A percentile compares a stretch with the other conserved stretches of the same genome.
Conservation (phyloP, 2,888 invertebrate species). For the Drosophila longiperda region DNA sequence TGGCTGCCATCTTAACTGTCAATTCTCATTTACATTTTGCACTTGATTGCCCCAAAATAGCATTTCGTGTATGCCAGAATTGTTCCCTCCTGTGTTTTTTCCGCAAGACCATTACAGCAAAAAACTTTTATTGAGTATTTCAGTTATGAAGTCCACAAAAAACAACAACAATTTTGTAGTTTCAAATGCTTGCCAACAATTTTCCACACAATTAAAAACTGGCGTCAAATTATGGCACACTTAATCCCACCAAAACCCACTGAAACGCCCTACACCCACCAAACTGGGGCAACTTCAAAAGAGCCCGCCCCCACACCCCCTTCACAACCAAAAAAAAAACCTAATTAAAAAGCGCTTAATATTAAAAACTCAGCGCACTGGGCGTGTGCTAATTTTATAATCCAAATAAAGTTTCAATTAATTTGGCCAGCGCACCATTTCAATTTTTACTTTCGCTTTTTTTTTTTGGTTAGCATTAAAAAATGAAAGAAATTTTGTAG, state of each 20-base stretch:
- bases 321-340: slow-evolving; percentile 42
- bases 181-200: slow-evolving; percentile 54
- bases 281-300: slow-evolving; percentile 45
- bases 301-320: not conserved
- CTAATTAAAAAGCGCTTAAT: slow-evolving; percentile 78
- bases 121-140: slow-evolving; percentile 66
- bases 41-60: slow-evolving; percentile 59
- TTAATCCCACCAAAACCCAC: slow-evolving; percentile 29
- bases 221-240: slow-evolving; percentile 67
- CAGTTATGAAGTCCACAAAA: slow-evolving; percentile 19
- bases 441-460: slow-evolving; percentile 10
- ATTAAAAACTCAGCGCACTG: slow-evolving; percentile 49
- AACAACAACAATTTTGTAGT: slow-evolving; percentile 34
- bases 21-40: slow-evolving; percentile 74
- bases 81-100: slow-evolving; percentile 9
- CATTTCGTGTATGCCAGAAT: slow-evolving; percentile 30
- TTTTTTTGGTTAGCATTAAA: slow-evolving; percentile 15
- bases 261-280: not conserved
- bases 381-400: slow-evolving; percentile 77
- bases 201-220: slow-evolving; percentile 72
- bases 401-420: slow-evolving; percentile 81
- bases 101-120: not conserved
- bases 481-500: slow-evolving; percentile 49
- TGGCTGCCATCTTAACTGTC: slow-evolving; percentile 59
- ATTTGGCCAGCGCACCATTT: slow-evolving; percentile 64